Evolutionary conservation across 2,113 vertebrate species (phyloP).

Genomic region (Orcinus orca): DNA sequence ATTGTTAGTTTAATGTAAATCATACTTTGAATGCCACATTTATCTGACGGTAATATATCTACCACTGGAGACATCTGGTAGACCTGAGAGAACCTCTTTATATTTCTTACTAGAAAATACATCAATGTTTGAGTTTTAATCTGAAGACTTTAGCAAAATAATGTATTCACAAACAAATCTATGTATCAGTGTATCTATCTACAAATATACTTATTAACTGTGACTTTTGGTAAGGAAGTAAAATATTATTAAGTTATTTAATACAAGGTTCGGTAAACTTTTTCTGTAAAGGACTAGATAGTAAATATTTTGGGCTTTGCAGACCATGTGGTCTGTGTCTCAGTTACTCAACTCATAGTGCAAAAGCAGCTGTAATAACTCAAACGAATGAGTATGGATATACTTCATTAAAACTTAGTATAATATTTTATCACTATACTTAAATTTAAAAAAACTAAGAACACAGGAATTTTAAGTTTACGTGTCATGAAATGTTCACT

Average conservation of each 20-base stretch:
- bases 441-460: not conserved
- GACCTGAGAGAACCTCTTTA: not conserved
- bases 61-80: not conserved
- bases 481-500: not conserved
- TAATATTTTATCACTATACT: not conserved
- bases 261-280: not conserved
- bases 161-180: not conserved
- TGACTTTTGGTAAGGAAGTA: not conserved
- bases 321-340: not conserved
- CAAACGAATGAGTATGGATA: not conserved
- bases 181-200: not conserved
- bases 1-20: not conserved
- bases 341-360: not conserved
- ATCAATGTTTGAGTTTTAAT: not conserved
- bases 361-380: not conserved
- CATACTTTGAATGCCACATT: not conserved
- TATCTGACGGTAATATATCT: not conserved
- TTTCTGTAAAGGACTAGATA: not conserved
- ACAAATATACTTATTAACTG: not conserved
- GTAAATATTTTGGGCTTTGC: not conserved
- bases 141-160: slow-evolving; percentile 6
- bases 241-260: slow-evolving; percentile 19
- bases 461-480: not conserved
- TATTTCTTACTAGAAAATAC: not conserved
- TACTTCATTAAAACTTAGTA: not conserved